A percentile compares a stretch with the other conserved stretches of the same genome.
These are phyloP conservation scores for Atta cephalotes DNA, from an alignment of 1,140 invertebrate species.

Conservation along the genomic window DNA sequence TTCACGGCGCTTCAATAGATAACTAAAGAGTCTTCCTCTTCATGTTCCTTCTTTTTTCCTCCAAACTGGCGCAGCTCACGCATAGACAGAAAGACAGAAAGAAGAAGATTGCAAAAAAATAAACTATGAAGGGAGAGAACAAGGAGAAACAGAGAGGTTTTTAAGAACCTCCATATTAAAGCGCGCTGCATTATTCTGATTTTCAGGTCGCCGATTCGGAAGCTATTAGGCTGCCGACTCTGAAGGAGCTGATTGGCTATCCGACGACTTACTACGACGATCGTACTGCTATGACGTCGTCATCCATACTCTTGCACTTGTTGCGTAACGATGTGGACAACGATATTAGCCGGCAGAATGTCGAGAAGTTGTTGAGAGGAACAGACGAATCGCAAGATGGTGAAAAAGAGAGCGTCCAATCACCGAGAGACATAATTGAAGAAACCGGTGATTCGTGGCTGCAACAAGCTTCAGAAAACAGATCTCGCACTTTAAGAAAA, in stretches of 20 bases:
- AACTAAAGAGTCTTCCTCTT: constrained; percentile 33
- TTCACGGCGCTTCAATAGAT: constrained; percentile 45
- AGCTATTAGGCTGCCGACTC: constrained; percentile 78
- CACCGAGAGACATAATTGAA: not conserved
- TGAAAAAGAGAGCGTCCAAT: not conserved
- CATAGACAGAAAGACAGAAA: constrained; percentile 47
- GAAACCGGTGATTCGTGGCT: constrained; percentile 28
- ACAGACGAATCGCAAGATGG: not conserved
- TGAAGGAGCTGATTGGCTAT: constrained; percentile 79
- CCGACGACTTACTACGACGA: constrained; percentile 45
- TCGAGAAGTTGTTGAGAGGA: not conserved
- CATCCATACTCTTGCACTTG: constrained; percentile 63
- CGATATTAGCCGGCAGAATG: constrained; percentile 36
- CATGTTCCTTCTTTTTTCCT: constrained; percentile 54
- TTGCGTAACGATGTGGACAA: constrained; percentile 26
- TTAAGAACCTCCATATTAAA: constrained; percentile 69
- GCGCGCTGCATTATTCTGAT: constrained; percentile 79
- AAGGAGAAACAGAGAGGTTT: constrained; percentile 31
- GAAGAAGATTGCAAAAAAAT: constrained; percentile 43
- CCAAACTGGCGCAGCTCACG: not conserved
- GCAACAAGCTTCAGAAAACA: constrained; percentile 27
- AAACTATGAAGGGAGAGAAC: not conserved
- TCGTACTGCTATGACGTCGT: constrained; percentile 19
- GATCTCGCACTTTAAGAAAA: constrained; percentile 5
- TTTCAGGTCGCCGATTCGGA: constrained; percentile 82